Evolutionary conservation across 1,140 invertebrate genomes (phyloP).

Genomic region (Andrena cerasifolii): DNA sequence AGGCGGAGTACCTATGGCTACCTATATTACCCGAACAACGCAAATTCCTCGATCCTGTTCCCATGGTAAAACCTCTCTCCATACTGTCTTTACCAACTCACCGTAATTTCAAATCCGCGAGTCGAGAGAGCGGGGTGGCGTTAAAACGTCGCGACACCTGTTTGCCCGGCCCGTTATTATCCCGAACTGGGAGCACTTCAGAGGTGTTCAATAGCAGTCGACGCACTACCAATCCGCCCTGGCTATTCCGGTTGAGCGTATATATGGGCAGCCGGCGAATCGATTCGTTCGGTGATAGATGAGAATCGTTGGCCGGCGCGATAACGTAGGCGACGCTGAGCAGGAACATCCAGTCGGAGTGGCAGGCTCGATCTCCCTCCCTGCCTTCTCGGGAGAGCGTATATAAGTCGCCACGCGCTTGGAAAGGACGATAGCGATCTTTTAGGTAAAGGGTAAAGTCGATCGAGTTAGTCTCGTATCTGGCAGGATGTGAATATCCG

Average conservation of each 20-base stretch:
- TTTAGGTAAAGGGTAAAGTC: not conserved
- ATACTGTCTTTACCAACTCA: not conserved
- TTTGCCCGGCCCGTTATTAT: conserved; percentile 2
- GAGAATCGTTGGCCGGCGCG: not conserved
- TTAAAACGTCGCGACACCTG: conserved; percentile 20
- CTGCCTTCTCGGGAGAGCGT: not conserved
- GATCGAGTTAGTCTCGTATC: no score
- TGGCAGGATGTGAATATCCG: no score
- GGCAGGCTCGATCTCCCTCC: not conserved
- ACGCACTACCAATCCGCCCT: conserved; percentile 32
- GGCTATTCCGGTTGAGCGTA: conserved; percentile 18
- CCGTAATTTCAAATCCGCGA: conserved; percentile 1
- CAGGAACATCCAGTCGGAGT: not conserved
- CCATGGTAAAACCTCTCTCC: not conserved
- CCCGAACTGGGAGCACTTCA: conserved; percentile 1
- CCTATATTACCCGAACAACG: no score
- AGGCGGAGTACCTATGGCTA: no score
- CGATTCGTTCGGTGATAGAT: not conserved
- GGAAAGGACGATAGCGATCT: not conserved
- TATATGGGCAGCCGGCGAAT: conserved; percentile 27
- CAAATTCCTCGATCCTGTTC: not conserved
- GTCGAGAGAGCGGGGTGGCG: not conserved
- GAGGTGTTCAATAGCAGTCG: not conserved
- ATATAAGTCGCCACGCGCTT: not conserved
- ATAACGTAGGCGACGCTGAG: conserved; percentile 28